Evolutionary conservation across 2,797 vertebrate genomes (phyloP), one percentile per base, ranked within the genome.

Genomic region (Rhynchonycteris naso): DNA sequence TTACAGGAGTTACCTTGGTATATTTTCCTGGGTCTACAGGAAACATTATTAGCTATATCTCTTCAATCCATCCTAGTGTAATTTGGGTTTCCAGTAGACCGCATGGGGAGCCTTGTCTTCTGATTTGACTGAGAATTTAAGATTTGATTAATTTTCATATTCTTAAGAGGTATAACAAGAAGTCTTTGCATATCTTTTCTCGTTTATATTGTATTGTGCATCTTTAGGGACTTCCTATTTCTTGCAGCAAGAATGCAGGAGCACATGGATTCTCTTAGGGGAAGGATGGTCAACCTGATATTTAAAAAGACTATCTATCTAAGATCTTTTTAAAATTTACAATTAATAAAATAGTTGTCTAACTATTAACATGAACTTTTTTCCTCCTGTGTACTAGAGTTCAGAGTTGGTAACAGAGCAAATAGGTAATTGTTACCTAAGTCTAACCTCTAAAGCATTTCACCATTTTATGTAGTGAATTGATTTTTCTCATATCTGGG

Each of bases 51-150:
- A 30, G 14, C 16, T 16, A 56, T 28, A 52, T 68, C 68, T n/a
- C 28, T 26, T 43, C 7, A 14, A 6, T 9, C 56, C 33, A 26
- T 26, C 13, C 26, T 33, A 2, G 0, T 2, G 6, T 11, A 3
- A 9, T 3, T 68, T 74, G 59, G 16, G 13, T 59, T 47, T 11
- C 54, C 30, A 43, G 35, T 3, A 43, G 72, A 54, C 18, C 16
- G 72, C 47, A 18, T 16, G 10, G 50, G 50, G 71, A 76, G 21
- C 8, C 24, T 4, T 0, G 26, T 21, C 47, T 15, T 58, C 6
- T 21, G 65, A 38, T 12, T 61, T 38, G 28, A 26, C 22, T 35
- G 35, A n/a, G 8, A 35, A 19, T n/a, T 81, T 58, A 28, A 84
- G 71, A 66, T 26, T 0, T 61, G 50, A 50, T 38, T 12, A 19